Evolutionary conservation across 2,888 invertebrate genomes (phyloP), one percentile per base, ranked within the genome.

Genomic region (Schizaphis graminum): DNA sequence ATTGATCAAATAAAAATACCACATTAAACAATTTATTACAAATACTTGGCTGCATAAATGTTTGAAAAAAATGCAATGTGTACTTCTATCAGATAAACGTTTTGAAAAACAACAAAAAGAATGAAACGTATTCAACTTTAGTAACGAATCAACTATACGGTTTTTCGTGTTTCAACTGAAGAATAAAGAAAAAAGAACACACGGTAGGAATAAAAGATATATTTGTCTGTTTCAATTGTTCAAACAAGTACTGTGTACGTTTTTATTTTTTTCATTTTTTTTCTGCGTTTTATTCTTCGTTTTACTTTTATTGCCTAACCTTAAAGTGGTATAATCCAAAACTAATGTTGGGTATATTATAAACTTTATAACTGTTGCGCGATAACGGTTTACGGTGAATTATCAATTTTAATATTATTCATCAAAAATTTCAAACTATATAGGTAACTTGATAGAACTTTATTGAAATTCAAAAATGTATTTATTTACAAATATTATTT

Each of bases 161-260:
- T 91, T 86, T 91, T 86, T 85, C 41, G 47, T 61, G 41, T 61
- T 92, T 86, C 28, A 47, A 87, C 16, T 35, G 21, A 91, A 86
- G 7, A 47, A 91, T 35, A 91, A 86, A 47, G 11, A 47, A 56
- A 41, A 41, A 57, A n/a, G 44, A 61, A 86, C 10, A 44, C 91
- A 86, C 35, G 35, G 86, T 92, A 47, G 35, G 85, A 91, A 91
- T 57, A 91, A 47, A 92, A 85, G 26, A 92, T 92, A 86, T 86
- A 49, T 86, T 86, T 92, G 47, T 85, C 47, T 92, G 57, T 61
- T 86, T 61, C 61, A 77, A 77, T 77, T 77, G 77, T 77, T 77
- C 77, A 35, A n/a, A 44, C 28, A 49, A 56, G n/a, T 44, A 91
- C 44, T 57, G 61, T 10, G n/a, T 49, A 49, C 24, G 49, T 49